Percentiles rank a stretch among this genome's conserved stretches.
Conservation (phyloP, 2,888 invertebrate genomes). For the Xestoiulus laeticollis region DNA sequence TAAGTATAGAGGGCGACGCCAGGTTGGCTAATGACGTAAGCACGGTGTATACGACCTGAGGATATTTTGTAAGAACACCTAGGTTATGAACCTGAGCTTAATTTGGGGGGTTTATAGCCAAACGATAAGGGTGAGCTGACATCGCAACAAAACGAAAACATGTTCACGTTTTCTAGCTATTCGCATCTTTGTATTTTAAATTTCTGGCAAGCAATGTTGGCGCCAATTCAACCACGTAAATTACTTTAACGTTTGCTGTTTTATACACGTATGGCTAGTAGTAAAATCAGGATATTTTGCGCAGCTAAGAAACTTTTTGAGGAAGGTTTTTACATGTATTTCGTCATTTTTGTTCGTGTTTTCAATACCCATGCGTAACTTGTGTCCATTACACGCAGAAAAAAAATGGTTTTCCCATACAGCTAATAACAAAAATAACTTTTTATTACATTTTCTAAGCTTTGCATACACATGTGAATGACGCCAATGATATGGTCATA, state of each 20-base stretch:
- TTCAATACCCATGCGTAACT: too few species aligned
- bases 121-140: neutral
- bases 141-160: neutral
- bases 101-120: constrained; percentile 2
- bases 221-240: constrained; percentile 1
- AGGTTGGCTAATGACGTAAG: neutral
- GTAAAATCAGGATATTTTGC: neutral
- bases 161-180: neutral
- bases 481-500: too few species aligned
- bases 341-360: neutral
- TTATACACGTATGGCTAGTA: neutral
- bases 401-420: too few species aligned
- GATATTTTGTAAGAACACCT: neutral
- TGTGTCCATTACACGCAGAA: too few species aligned
- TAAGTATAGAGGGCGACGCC: neutral
- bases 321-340: neutral
- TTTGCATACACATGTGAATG: too few species aligned
- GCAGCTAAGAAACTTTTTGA: neutral
- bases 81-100: constrained; percentile 12
- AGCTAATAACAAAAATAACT: too few species aligned
- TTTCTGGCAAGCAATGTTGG: neutral
- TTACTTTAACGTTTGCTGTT: neutral
- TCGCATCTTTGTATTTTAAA: neutral
- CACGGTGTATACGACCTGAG: neutral
- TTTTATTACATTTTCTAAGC: too few species aligned